Base-by-base conservation (phyloP, 2,888 invertebrate species). In the Arge pagana region DNA sequence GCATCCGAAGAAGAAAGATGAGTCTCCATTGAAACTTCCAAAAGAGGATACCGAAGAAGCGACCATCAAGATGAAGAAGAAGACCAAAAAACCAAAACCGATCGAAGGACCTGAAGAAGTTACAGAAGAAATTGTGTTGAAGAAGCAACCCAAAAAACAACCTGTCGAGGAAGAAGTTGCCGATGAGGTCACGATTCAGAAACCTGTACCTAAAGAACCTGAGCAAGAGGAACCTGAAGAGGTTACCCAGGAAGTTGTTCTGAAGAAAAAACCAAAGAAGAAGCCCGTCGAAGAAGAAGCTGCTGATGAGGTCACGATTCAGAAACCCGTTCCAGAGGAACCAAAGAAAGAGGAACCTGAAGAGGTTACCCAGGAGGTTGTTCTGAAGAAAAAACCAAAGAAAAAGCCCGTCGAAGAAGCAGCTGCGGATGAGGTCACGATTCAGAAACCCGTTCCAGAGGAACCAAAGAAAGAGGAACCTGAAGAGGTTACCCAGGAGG, bases 171-270 rank as follows among this genome's bases (percentile, higher is more conserved):
- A 67, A 37, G 67, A 71, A 41, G 61, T 56, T n/a, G 55, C 63
- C 0, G 65, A 67, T 24, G 61, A 61, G 50, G 52, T 66, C 13
- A 28, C 52, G n/a, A 35, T 57, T 8, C 30, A 49, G 21, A 56
- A 56, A 18, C 52, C 56, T 11, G 45, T 49, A 1, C 11, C 21
- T 28, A 50, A 56, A 51, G 42, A 51, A 48, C 36, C 36, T 1
- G 69, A 71, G 45, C 69, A 71, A 42, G 77, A 77, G 18, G 70
- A 70, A 58, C 78, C 78, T 35, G 78, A 79, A 62, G 77, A 80
- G 62, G 72, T 78, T 40, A 77, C 77, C 10, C 52, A 57, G 28
- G 58, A 74, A 10, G 77, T 79, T 63, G 54, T 21, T 2, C 48
- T 49, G 62, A 71, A 59, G 67, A 74, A 61, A 58, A 64, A 52